A percentile compares a stretch with the other conserved stretches of the same genome.
Evolutionary conservation across 53 echinoderm and acorn worm genomes (phyloP).

Genomic region (Echinarachnius parma): DNA sequence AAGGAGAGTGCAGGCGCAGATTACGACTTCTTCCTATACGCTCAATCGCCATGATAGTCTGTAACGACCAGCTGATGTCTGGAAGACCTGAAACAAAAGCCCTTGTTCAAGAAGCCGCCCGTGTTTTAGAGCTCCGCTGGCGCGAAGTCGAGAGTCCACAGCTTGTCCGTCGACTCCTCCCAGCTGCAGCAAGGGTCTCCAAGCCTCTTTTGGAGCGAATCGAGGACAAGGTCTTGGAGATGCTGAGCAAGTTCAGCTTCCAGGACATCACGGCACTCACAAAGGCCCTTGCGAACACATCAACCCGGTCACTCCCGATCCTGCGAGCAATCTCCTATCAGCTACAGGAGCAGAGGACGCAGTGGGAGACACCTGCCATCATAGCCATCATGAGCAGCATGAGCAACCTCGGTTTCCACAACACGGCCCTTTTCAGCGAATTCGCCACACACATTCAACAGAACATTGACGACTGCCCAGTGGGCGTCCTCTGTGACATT

Average conservation of each 20-base stretch:
- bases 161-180: conserved; percentile 42
- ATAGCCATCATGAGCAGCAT: conserved; percentile 33
- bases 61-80: conserved; percentile 32
- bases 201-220: conserved; percentile 49
- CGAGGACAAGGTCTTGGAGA: conserved; percentile 53
- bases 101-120: conserved; percentile 41
- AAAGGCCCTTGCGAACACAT: conserved; percentile 23
- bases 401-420: conserved; percentile 43
- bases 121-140: conserved; percentile 62
- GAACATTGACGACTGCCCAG: conserved; percentile 28
- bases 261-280: conserved; percentile 35
- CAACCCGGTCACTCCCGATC: conserved; percentile 35
- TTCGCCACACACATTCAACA: conserved; percentile 46
- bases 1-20: conserved; percentile 57
- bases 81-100: conserved; percentile 12
- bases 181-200: conserved; percentile 43
- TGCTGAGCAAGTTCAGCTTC: conserved; percentile 41
- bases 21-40: conserved; percentile 50
- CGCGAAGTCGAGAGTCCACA: conserved; percentile 53
- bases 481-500: conserved; percentile 35
- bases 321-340: conserved; percentile 54
- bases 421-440: conserved; percentile 41
- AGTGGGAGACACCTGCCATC: conserved; percentile 52
- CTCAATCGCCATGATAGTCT: conserved; percentile 35
- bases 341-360: conserved; percentile 39